Evolutionary conservation across 2,888 invertebrate genomes (phyloP).

Genomic region (Acheta domesticus): DNA sequence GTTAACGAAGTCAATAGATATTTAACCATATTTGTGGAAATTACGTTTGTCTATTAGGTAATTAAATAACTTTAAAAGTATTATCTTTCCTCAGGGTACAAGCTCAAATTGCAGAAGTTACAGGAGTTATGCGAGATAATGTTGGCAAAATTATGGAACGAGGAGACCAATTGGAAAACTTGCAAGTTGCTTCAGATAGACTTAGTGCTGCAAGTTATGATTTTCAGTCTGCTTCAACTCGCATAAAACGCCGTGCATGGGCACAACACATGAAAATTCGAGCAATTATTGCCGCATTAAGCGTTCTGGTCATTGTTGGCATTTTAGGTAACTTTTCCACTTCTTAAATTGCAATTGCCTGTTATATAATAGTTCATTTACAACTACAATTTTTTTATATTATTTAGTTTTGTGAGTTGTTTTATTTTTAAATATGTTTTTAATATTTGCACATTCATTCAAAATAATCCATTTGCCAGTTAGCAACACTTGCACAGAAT

Average conservation of each 20-base stretch:
- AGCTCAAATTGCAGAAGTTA: conserved; percentile 47
- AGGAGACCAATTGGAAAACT: conserved; percentile 46
- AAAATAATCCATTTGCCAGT: no score
- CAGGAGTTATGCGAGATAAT: conserved; percentile 47
- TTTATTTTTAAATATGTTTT: no score
- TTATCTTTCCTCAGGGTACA: conserved; percentile 38
- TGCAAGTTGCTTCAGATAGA: conserved; percentile 47
- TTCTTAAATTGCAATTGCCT: background rate
- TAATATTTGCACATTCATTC: no score
- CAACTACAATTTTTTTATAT: background rate
- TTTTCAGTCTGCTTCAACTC: conserved; percentile 45
- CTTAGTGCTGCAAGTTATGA: conserved; percentile 44
- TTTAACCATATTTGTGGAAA: no score
- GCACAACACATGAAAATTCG: conserved; percentile 44
- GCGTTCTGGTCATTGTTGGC: conserved; percentile 42
- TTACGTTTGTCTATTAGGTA: no score
- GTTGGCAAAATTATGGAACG: conserved; percentile 48
- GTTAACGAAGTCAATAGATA: no score
- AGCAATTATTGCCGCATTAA: conserved; percentile 42
- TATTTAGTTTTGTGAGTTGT: no score
- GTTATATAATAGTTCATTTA: background rate
- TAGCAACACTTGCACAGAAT: no score
- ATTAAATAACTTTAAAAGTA: no score
- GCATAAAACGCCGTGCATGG: conserved; percentile 45
- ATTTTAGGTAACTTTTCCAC: conserved; percentile 43